These are phyloP conservation scores for Calephelis virginiensis DNA, from an alignment of 1,140 invertebrate species.

Conservation along the genomic window DNA sequence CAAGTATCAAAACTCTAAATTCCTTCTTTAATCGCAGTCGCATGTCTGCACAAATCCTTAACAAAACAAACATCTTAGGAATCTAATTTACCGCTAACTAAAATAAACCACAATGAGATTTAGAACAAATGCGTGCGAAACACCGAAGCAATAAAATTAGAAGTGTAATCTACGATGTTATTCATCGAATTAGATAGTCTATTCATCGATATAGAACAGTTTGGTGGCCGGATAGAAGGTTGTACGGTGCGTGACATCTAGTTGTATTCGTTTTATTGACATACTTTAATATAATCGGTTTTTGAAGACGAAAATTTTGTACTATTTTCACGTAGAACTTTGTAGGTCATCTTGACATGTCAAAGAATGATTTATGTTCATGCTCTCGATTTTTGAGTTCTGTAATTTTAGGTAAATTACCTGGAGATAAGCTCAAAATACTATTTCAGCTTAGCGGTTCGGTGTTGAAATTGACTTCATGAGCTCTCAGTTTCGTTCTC, in stretches of 20 bases:
- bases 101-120: slow-evolving; percentile 6
- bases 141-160: background rate
- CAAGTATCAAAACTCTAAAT: too few relatives aligned
- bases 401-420: too few relatives aligned
- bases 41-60: background rate
- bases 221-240: background rate
- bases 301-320: background rate
- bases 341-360: too few relatives aligned
- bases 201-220: background rate
- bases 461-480: too few relatives aligned
- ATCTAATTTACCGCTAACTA: background rate
- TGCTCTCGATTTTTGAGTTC: too few relatives aligned
- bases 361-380: too few relatives aligned
- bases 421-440: too few relatives aligned
- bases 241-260: background rate
- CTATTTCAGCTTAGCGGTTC: too few relatives aligned
- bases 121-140: slow-evolving; percentile 3
- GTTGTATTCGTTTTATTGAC: background rate
- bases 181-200: background rate
- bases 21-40: too few relatives aligned
- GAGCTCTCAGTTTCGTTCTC: too few relatives aligned
- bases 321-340: too few relatives aligned
- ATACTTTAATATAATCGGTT: background rate
- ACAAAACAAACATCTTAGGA: background rate
- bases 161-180: background rate